Evolutionary conservation across 2,888 invertebrate species (phyloP).

Genomic region (Cataglyphis livida): DNA sequence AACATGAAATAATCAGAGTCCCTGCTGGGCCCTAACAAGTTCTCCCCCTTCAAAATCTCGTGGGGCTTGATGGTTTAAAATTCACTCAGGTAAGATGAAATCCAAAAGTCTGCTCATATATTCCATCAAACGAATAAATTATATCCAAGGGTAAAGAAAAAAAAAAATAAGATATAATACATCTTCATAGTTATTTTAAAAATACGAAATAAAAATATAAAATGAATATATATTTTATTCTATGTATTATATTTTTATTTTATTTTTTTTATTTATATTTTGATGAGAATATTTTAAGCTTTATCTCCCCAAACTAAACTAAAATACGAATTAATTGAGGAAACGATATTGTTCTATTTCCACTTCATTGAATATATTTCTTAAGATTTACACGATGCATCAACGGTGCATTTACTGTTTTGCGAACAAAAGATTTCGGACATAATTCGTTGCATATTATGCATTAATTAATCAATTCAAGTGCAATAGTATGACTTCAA

Average conservation of each 20-base stretch:
- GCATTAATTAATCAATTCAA: constrained; percentile 24
- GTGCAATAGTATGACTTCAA: constrained; percentile 4
- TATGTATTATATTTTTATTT: background rate
- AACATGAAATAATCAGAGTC: constrained; percentile 75
- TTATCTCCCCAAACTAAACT: background rate
- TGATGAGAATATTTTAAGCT: background rate
- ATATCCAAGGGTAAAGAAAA: constrained; percentile 51
- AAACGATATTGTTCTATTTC: background rate
- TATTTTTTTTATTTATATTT: background rate
- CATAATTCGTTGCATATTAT: constrained; percentile 1
- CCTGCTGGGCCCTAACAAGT: constrained; percentile 78
- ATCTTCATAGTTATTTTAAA: background rate
- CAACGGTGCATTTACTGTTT: background rate
- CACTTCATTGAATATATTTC: background rate
- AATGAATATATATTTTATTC: background rate
- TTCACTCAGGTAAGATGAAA: constrained; percentile 69
- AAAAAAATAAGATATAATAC: background rate
- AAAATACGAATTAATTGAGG: background rate
- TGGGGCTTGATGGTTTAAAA: constrained; percentile 66
- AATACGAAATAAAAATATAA: background rate
- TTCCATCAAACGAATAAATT: constrained; percentile 67
- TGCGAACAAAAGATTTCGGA: background rate
- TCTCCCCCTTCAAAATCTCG: constrained; percentile 72
- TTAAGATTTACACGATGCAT: background rate
- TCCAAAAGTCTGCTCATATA: constrained; percentile 61